Conservation (phyloP, 2,113 vertebrate species). For the Tachycineta bicolor region DNA sequence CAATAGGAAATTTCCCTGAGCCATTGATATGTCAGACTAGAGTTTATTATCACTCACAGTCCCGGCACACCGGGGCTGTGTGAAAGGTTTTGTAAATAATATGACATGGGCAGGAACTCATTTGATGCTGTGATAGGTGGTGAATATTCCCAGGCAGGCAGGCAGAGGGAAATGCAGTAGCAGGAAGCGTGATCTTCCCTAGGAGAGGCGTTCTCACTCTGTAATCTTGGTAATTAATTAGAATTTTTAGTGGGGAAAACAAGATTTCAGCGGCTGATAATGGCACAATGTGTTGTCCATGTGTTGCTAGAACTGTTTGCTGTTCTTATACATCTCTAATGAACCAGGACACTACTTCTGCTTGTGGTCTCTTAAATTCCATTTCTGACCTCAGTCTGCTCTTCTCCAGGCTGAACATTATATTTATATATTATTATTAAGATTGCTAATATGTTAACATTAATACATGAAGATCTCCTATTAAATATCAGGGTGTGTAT, state of each 20-base stretch:
- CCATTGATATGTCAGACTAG: conserved; percentile 35
- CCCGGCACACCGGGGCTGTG: background rate
- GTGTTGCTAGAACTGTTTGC: background rate
- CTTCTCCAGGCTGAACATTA: background rate
- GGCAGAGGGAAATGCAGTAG: background rate
- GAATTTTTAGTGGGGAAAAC: background rate
- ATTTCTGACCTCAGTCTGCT: background rate
- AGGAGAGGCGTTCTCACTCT: background rate
- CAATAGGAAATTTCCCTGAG: conserved; percentile 44
- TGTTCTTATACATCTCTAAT: background rate
- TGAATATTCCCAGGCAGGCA: background rate
- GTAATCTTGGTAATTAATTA: background rate
- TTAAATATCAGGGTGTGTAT: background rate
- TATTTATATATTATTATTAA: background rate
- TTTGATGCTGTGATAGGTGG: conserved; percentile 13
- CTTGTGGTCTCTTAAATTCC: background rate
- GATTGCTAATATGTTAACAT: background rate
- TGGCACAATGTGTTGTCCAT: background rate
- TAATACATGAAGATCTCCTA: background rate
- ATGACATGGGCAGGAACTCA: conserved; percentile 7
- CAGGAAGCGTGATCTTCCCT: background rate
- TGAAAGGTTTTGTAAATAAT: conserved; percentile 58
- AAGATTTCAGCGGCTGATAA: background rate
- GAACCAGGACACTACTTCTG: background rate
- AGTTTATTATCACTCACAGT: conserved; percentile 59